Conservation (phyloP, 2,888 invertebrate species). For the Blomia tropicalis region DNA sequence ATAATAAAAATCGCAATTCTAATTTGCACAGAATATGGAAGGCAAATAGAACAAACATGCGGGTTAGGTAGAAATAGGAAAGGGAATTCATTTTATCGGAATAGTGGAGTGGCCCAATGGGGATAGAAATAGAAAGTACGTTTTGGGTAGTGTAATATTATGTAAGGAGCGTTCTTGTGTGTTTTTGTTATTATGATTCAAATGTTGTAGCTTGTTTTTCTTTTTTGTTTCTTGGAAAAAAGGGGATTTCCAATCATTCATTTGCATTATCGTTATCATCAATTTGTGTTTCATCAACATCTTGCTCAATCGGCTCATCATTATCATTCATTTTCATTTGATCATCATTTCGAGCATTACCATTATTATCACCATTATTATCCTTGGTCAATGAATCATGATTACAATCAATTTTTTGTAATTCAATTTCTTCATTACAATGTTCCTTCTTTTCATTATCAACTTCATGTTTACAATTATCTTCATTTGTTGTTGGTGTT, state of each 20-base stretch:
- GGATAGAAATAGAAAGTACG: no score
- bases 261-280: not conserved
- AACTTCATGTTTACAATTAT: not conserved
- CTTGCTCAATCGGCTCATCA: not conserved
- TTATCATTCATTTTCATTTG: not conserved
- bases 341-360: not conserved
- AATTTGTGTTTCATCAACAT: not conserved
- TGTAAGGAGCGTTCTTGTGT: no score
- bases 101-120: no score
- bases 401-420: not conserved
- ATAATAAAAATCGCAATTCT: no score
- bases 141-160: no score
- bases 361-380: not conserved
- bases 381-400: not conserved
- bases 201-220: no score
- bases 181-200: no score
- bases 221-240: no score
- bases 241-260: not conserved
- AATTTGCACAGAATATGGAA: no score
- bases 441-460: not conserved
- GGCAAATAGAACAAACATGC: no score
- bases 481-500: not conserved
- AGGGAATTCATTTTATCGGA: no score
- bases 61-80: no score
- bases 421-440: not conserved